Evolutionary conservation across 2,888 invertebrate species (phyloP), one percentile per base, ranked within the genome.

Genomic region (Eristalinus sepulchralis): DNA sequence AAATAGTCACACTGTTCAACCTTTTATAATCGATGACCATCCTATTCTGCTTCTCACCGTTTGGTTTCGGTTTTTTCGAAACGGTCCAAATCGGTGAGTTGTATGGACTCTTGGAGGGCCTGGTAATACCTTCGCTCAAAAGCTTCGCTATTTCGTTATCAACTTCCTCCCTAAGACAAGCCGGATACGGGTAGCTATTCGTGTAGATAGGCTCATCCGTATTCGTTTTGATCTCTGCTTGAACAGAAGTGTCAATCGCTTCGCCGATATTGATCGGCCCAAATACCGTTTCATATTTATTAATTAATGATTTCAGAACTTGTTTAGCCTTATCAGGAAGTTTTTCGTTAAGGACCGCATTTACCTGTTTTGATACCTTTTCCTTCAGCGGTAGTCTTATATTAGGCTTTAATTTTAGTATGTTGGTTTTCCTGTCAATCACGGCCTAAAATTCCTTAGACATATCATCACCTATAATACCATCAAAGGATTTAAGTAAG

Each of bases 121-220:
- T n/a, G 13, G 73, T 80, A 2, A 67, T 36, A 6, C 53, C 20
- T 64, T 73, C 78, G 24, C 59, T 36, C 22, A 77, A 20, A 11
- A 70, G 67, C 13, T 64, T 67, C 11, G 47, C 60, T 17, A 59
- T 39, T 1, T 75, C 72, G 22, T 59, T 67, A 1, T 84, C 82
- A 3, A 81, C 78, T 24, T 72, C 73, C 1, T 59, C 55, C 24
- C 78, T 55, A 17, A 88, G 47, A 47, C 73, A 47, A 0, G 53
- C 39, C 0, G 81, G 76, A 47, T 86, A 88, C 9, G 70, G 79
- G n/a, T 88, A 88, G 10, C 70, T 60, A 34, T 88, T 80, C 0
- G 78, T 76, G 20, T 84, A 85, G 9, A 88, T 70, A 9, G 83
- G 78, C 13, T 88, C 81, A 0, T 71, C 59, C 0, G 81, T 88